Evolutionary conservation across 2,888 invertebrate genomes (phyloP).

Genomic region (Philereme transversata): DNA sequence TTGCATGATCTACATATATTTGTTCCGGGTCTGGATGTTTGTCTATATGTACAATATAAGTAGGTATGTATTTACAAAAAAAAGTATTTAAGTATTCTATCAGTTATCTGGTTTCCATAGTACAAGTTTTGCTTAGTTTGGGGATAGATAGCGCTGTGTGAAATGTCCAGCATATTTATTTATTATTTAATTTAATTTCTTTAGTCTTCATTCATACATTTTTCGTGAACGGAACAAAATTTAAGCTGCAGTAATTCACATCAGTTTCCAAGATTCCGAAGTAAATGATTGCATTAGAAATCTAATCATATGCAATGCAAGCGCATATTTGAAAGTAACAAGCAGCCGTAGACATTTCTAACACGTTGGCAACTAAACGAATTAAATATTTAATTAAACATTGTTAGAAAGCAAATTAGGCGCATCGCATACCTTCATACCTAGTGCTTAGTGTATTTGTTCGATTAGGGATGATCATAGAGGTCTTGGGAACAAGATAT

Average conservation of each 20-base stretch:
- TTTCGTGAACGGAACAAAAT: background rate
- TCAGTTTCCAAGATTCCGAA: slow-evolving; percentile 11
- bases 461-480: too few relatives aligned
- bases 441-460: background rate
- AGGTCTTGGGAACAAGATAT: too few relatives aligned
- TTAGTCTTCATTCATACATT: background rate
- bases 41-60: too few relatives aligned
- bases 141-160: too few relatives aligned
- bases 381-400: slow-evolving; percentile 8
- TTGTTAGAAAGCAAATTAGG: slow-evolving; percentile 4
- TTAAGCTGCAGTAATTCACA: slow-evolving; percentile 13
- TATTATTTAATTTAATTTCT: too few relatives aligned
- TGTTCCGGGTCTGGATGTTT: too few relatives aligned
- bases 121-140: too few relatives aligned
- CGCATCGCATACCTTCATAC: background rate
- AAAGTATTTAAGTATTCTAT: too few relatives aligned
- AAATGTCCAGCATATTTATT: too few relatives aligned
- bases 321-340: slow-evolving; percentile 53
- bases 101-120: too few relatives aligned
- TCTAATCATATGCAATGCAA: slow-evolving; percentile 40
- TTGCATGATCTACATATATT: too few relatives aligned
- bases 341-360: background rate
- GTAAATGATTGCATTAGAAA: slow-evolving; percentile 50
- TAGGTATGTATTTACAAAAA: too few relatives aligned
- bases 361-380: slow-evolving; percentile 3